Evolutionary conservation across 1,140 invertebrate genomes (phyloP).

Genomic region (Hermatobates lingyangjiaoensis): DNA sequence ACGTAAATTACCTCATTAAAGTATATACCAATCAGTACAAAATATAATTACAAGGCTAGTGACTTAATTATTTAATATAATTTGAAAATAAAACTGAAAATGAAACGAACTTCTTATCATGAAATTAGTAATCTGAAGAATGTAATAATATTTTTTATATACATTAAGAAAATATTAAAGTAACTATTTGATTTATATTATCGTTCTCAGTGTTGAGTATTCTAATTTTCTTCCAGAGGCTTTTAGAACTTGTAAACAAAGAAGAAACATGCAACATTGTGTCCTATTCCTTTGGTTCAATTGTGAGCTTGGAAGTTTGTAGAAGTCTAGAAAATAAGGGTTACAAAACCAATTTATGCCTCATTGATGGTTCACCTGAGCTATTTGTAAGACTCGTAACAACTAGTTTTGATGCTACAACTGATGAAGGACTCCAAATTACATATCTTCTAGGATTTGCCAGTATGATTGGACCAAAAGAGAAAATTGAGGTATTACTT

Average conservation of each 20-base stretch:
- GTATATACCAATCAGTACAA: too few species aligned
- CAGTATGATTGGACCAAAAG: constrained; percentile 15
- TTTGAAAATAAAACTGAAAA: background rate
- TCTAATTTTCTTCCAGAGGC: background rate
- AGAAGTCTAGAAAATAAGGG: constrained; percentile 34
- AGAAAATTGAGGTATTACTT: constrained; percentile 10
- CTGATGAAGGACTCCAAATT: constrained; percentile 14
- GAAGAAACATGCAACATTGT: constrained; percentile 32
- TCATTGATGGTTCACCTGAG: constrained; percentile 27
- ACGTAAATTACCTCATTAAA: too few species aligned
- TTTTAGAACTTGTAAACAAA: background rate
- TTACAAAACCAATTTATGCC: constrained; percentile 21
- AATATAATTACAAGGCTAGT: too few species aligned
- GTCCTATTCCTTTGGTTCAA: constrained; percentile 44
- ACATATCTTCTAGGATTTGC: constrained; percentile 15
- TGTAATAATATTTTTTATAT: background rate
- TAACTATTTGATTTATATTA: background rate
- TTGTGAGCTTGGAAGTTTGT: constrained; percentile 33
- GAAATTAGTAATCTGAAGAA: background rate
- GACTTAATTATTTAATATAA: too few species aligned
- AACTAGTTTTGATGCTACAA: constrained; percentile 7
- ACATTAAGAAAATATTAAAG: background rate
- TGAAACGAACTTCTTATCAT: background rate
- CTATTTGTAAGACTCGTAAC: constrained; percentile 19
- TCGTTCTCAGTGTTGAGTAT: background rate